A percentile compares a stretch with the other conserved stretches of the same genome.
phyloP scores from a whole-genome alignment of 92 coral and sea anemone genomes.

The Plumapathes pennacea region DNA sequence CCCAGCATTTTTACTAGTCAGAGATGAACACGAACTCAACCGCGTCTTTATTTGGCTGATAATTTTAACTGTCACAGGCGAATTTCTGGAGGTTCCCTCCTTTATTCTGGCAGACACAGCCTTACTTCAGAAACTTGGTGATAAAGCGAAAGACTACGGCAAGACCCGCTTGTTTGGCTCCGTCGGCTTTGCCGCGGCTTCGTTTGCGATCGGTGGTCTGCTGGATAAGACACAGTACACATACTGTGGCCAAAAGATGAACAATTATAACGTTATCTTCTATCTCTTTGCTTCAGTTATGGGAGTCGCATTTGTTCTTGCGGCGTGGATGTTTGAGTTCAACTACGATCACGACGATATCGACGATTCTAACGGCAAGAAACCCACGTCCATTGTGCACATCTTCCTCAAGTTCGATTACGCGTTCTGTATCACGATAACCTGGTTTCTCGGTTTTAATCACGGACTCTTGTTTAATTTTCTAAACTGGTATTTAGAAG shows the following conservation, averaged over 20 bases:
- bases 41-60: constrained; percentile 60
- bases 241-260: constrained; percentile 85
- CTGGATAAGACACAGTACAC: constrained; percentile 75
- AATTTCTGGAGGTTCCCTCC: constrained; percentile 93
- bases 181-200: constrained; percentile 86
- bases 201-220: constrained; percentile 88
- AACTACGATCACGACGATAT: constrained; percentile 50
- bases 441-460: constrained; percentile 88
- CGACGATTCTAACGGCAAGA: constrained; percentile 20
- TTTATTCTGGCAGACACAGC: constrained; percentile 94
- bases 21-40: constrained; percentile 72
- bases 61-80: constrained; percentile 78
- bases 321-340: constrained; percentile 71
- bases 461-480: constrained; percentile 86
- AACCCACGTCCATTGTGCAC: constrained; percentile 52
- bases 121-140: constrained; percentile 80
- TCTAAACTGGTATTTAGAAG: constrained; percentile 93
- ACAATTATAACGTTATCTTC: constrained; percentile 79
- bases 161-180: constrained; percentile 94
- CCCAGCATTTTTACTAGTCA: too few relatives aligned
- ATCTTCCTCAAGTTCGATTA: constrained; percentile 70
- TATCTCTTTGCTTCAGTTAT: constrained; percentile 79
- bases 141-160: constrained; percentile 82
- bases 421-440: constrained; percentile 67
- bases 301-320: constrained; percentile 76